Evolutionary conservation across 1,140 invertebrate species (phyloP).

Genomic region (Ylistrum balloti): DNA sequence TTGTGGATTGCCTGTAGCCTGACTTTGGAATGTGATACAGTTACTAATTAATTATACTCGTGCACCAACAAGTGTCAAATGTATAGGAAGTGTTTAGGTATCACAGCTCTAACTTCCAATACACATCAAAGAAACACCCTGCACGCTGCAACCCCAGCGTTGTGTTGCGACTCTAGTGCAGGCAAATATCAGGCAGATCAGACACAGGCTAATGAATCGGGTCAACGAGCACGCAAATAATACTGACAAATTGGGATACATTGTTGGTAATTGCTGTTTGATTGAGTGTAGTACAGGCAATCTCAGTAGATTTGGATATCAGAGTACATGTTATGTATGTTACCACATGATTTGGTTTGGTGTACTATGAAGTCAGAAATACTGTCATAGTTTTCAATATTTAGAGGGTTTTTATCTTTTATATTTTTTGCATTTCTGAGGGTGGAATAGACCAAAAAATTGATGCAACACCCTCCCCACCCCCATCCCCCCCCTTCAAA

Average conservation of each 20-base stretch:
- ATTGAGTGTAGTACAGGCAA: background rate
- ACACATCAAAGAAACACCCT: background rate
- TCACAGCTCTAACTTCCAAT: background rate
- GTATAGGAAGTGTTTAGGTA: background rate
- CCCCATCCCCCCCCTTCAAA: no score
- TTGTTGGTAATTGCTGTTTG: background rate
- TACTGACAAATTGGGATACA: conserved; percentile 34
- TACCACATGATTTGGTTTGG: no score
- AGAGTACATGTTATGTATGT: no score
- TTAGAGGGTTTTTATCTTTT: no score
- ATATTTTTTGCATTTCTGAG: no score
- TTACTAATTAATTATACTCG: background rate
- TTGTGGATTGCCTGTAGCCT: background rate
- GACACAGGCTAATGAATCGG: background rate
- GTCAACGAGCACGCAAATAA: background rate
- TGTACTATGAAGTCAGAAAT: no score
- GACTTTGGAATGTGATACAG: background rate
- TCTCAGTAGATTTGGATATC: background rate
- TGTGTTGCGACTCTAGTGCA: background rate
- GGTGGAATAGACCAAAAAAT: no score
- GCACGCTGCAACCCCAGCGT: background rate
- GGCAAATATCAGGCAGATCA: no score
- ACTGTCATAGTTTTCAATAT: no score
- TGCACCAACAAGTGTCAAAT: background rate
- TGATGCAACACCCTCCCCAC: no score